phyloP scores from a whole-genome alignment of 2,888 invertebrate genomes.

The Orgyia antiqua region DNA sequence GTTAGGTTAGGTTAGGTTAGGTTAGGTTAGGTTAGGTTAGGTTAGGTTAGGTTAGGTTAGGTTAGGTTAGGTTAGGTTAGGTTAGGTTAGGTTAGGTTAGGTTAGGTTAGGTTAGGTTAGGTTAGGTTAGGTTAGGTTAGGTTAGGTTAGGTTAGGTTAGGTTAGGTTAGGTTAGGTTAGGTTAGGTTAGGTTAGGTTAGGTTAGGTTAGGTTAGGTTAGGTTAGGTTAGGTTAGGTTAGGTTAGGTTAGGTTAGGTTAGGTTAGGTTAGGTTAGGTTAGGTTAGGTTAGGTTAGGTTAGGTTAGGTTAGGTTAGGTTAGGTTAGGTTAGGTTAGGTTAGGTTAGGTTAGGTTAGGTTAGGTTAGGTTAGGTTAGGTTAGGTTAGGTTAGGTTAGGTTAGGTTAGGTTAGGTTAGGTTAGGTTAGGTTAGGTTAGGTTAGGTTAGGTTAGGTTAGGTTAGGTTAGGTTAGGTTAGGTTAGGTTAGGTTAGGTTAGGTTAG shows the following conservation, averaged over 20 bases:
- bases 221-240: conserved; percentile 13
- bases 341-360: conserved; percentile 9
- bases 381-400: conserved; percentile 9
- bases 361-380: conserved; percentile 12
- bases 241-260: conserved; percentile 13
- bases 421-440: conserved; percentile 12
- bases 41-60: no score
- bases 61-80: no score
- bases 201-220: conserved; percentile 13
- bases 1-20: no score
- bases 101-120: no score
- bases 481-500: conserved; percentile 12
- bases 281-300: conserved; percentile 9
- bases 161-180: conserved; percentile 14
- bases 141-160: no score
- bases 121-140: no score
- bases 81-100: no score
- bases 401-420: conserved; percentile 8
- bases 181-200: conserved; percentile 13
- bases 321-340: conserved; percentile 11
- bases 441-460: conserved; percentile 11
- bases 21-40: no score
- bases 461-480: conserved; percentile 12
- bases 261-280: conserved; percentile 13
- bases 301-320: conserved; percentile 13